Conservation (phyloP, 2,797 vertebrate genomes). For the Microctenopoma stevenorrisi region DNA sequence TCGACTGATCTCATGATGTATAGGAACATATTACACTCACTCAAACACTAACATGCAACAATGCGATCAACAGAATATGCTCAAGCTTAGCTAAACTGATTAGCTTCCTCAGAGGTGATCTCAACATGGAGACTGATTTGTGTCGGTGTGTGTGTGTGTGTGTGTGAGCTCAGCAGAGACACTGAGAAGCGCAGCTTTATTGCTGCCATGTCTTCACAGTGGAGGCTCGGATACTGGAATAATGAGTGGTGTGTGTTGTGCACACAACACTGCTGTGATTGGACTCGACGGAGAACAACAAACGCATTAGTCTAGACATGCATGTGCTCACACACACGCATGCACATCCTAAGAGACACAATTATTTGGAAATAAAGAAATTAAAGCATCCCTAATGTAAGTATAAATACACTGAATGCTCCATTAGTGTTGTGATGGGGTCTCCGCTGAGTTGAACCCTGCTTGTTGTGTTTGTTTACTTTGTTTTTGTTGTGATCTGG, state of each 20-base stretch:
- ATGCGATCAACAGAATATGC: slow-evolving; percentile 13
- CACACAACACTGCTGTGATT: slow-evolving; percentile 47
- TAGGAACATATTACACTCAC: slow-evolving; percentile 28
- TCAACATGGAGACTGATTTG: slow-evolving; percentile 29
- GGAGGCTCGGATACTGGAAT: slow-evolving; percentile 48
- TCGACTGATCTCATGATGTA: slow-evolving; percentile 24
- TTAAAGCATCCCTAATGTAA: slow-evolving; percentile 58
- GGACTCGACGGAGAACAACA: slow-evolving; percentile 57
- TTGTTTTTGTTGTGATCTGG: slow-evolving; percentile 56
- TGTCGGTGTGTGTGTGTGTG: slow-evolving; percentile 7
- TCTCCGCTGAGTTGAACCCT: slow-evolving; percentile 50
- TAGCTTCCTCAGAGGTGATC: slow-evolving; percentile 49
- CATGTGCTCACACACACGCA: slow-evolving; percentile 14
- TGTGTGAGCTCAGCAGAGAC: slow-evolving; percentile 27
- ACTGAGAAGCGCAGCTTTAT: slow-evolving; percentile 53
- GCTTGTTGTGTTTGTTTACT: slow-evolving; percentile 56
- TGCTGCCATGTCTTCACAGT: slow-evolving; percentile 55
- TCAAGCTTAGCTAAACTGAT: slow-evolving; percentile 56
- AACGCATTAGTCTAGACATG: slow-evolving; percentile 40
- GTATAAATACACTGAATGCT: slow-evolving; percentile 51
- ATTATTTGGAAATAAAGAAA: slow-evolving; percentile 61
- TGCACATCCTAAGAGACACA: slow-evolving; percentile 47
- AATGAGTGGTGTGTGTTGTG: slow-evolving; percentile 42
- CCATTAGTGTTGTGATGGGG: slow-evolving; percentile 62
- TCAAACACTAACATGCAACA: slow-evolving; percentile 32